Percentiles rank a stretch among this genome's conserved stretches.
phyloP scores from a whole-genome alignment of 2,797 vertebrate genomes.

The Spinus olivaceus region DNA sequence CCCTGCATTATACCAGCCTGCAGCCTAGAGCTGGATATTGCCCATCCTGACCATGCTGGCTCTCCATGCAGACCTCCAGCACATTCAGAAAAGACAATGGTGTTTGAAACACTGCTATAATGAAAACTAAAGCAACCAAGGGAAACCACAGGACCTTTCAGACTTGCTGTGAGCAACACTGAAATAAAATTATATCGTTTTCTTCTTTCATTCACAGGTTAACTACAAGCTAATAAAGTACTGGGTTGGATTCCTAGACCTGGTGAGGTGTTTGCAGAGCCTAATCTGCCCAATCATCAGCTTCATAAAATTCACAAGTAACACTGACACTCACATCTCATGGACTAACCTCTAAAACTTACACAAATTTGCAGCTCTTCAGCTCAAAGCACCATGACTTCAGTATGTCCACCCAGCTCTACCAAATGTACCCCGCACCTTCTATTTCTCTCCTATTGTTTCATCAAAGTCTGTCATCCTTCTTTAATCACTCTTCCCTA shows the following conservation, averaged over 20 bases:
- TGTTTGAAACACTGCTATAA: background rate
- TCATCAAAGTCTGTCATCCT: background rate
- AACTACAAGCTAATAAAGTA: background rate
- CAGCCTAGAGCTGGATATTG: background rate
- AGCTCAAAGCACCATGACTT: background rate
- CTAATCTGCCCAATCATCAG: background rate
- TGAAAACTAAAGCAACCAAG: background rate
- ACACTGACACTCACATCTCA: background rate
- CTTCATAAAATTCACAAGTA: background rate
- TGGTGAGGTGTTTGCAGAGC: background rate
- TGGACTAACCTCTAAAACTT: background rate
- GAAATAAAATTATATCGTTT: background rate
- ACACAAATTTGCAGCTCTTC: background rate
- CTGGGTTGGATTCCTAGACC: background rate
- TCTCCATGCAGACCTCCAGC: background rate
- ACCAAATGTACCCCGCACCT: accelerated
- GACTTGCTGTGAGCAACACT: background rate
- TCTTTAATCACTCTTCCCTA: background rate
- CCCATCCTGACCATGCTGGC: background rate
- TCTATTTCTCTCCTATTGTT: background rate
- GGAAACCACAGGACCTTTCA: background rate
- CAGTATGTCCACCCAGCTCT: background rate
- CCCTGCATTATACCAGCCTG: background rate
- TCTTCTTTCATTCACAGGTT: background rate
- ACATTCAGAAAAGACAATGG: background rate